These are phyloP conservation scores for Mohoua ochrocephala DNA, from an alignment of 2,113 vertebrate genomes.

Conservation along the genomic window DNA sequence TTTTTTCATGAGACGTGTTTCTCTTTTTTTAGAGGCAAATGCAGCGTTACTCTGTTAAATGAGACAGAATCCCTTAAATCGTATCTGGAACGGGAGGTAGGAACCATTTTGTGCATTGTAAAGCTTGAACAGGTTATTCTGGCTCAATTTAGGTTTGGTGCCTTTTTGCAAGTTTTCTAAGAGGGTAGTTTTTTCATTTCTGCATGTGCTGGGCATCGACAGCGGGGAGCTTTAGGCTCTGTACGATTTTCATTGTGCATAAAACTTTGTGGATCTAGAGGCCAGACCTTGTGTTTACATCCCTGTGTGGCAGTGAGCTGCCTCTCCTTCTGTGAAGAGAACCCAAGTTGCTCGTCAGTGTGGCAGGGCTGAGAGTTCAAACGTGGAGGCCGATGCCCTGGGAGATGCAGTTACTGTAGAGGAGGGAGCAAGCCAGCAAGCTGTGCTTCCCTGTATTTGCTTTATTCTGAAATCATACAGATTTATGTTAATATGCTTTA, in stretches of 20 bases:
- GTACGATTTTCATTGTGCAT: fast-evolving
- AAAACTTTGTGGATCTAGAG: not conserved
- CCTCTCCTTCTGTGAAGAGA: not conserved
- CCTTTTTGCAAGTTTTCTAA: not conserved
- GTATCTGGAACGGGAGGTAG: slow-evolving; percentile 94
- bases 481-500: not conserved
- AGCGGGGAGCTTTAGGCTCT: not conserved
- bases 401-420: not conserved
- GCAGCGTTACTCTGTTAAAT: slow-evolving; percentile 95
- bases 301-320: not conserved
- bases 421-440: not conserved
- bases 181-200: not conserved
- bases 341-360: not conserved
- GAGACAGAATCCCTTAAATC: slow-evolving; percentile 96
- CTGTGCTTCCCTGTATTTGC: not conserved
- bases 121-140: not conserved
- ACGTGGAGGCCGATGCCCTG: not conserved
- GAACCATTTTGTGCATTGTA: slow-evolving; percentile 39
- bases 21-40: slow-evolving; percentile 86
- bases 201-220: not conserved
- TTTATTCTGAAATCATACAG: not conserved
- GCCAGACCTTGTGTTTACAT: not conserved
- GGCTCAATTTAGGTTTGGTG: not conserved
- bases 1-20: not conserved
- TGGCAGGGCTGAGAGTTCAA: not conserved